Base-by-base conservation (phyloP, 1,140 invertebrate genomes). In the Dreissena polymorpha region DNA sequence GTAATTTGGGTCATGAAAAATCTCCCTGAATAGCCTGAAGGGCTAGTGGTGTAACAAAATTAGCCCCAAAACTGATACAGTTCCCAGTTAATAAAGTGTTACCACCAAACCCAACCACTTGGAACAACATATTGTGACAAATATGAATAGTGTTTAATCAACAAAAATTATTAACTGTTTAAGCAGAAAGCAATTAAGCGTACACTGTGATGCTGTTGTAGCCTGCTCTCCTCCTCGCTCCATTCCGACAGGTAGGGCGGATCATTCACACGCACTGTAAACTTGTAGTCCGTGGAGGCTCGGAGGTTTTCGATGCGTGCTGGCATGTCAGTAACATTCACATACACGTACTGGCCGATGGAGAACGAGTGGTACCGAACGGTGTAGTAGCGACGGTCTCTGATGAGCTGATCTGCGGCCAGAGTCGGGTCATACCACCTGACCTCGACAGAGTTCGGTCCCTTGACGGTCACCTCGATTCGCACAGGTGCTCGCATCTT, bases 171-270 rank as follows among this genome's bases (percentile, higher is more conserved):
- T 2, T 39, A 39, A 39, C 39, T 39, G 8, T 39, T 39, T 8
- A 39, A 39, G 39, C 2, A 39, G 39, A 39, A 39, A 39, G 39
- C 39, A 8, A 39, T 8, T n/a, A 39, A 8, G 8, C 39, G 2
- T 39, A 39, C 39, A 39, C 39, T 39, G 39, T 39, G 39, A 39
- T 39, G 39, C 39, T 39, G 57, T 60, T n/a, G 21, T 60, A 23
- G 57, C 57, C 21, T 60, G 16, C 12, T 51, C 12, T 51, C 64
- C 21, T 67, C 63, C 16, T 82, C 79, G 49, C 79, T 82, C 79
- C 79, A 82, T 55, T 82, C 70, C 73, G 70, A 73, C 6, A 82
- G 79, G 63, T 74, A 82, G 39, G 79, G 79, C 29, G 79, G 79
- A 57, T 82, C 64, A 68, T 82, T 82, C 13, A 82, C 79, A 51